These are phyloP conservation scores for Yponomeuta sedellus DNA, from an alignment of 2,888 invertebrate species.

Conservation along the genomic window DNA sequence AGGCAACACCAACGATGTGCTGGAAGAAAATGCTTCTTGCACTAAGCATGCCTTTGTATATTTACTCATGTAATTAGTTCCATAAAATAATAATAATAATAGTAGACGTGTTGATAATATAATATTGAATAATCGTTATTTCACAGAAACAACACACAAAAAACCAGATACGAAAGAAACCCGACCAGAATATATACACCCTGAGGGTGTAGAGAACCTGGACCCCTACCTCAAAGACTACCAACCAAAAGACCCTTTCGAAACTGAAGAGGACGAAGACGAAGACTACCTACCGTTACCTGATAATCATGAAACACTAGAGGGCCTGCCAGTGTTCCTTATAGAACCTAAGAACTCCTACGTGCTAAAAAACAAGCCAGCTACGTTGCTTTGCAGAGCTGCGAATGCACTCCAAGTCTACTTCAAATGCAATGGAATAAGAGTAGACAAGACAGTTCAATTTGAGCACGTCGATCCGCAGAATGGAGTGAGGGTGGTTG, in stretches of 20 bases:
- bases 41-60: too few species aligned
- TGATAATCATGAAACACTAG: slow-evolving; percentile 79
- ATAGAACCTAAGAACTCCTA: slow-evolving; percentile 91
- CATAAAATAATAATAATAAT: too few species aligned
- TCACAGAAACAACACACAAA: slow-evolving; percentile 4
- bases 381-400: slow-evolving; percentile 90
- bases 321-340: slow-evolving; percentile 89
- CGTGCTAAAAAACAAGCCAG: slow-evolving; percentile 92
- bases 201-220: slow-evolving; percentile 59
- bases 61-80: too few species aligned
- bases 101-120: neutral
- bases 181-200: slow-evolving; percentile 65
- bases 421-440: slow-evolving; percentile 87
- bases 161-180: neutral
- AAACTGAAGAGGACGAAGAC: slow-evolving; percentile 53
- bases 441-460: slow-evolving; percentile 74
- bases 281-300: slow-evolving; percentile 70
- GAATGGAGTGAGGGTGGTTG: slow-evolving; percentile 85
- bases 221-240: slow-evolving; percentile 51
- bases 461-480: slow-evolving; percentile 87
- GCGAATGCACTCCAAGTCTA: slow-evolving; percentile 89
- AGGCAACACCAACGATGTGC: too few species aligned
- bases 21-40: too few species aligned
- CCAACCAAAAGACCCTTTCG: slow-evolving; percentile 39
- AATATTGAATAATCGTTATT: neutral